Evolutionary conservation across 2,113 vertebrate genomes (phyloP).

Genomic region (Albula goreensis): DNA sequence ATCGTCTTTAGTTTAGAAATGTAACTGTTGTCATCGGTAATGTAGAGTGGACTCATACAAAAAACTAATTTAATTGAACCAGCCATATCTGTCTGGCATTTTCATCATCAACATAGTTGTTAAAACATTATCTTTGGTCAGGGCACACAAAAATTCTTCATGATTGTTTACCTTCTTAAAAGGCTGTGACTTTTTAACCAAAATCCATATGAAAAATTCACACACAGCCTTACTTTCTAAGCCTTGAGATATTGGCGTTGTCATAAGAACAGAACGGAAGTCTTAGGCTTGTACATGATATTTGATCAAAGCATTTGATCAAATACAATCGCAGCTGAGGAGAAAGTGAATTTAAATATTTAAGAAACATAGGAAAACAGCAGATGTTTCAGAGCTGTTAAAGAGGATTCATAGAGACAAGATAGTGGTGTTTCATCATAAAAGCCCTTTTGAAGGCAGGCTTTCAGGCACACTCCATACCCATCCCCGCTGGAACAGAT

Average conservation of each 20-base stretch:
- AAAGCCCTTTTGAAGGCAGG: conserved; percentile 51
- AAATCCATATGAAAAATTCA: neutral
- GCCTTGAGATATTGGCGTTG: neutral
- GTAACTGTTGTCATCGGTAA: too few relatives aligned
- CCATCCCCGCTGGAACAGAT: conserved; percentile 42
- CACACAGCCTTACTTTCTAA: neutral
- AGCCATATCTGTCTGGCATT: too few relatives aligned
- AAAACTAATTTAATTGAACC: too few relatives aligned
- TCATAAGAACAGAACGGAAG: neutral
- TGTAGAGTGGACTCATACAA: too few relatives aligned
- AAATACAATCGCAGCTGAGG: neutral
- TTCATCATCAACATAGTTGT: too few relatives aligned
- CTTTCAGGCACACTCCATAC: conserved; percentile 52
- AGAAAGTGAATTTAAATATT: neutral
- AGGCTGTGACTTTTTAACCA: neutral
- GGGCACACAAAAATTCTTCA: too few relatives aligned
- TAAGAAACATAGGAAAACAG: neutral
- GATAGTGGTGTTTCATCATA: conserved; percentile 57
- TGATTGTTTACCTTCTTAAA: neutral
- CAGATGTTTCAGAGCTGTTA: conserved; percentile 32
- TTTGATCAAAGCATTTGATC: neutral
- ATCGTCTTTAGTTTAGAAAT: too few relatives aligned
- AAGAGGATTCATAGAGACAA: conserved; percentile 20
- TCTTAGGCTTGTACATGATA: neutral
- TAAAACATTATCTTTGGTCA: too few relatives aligned